phyloP scores from a whole-genome alignment of 2,113 vertebrate genomes.

The Dicerorhinus sumatrensis region DNA sequence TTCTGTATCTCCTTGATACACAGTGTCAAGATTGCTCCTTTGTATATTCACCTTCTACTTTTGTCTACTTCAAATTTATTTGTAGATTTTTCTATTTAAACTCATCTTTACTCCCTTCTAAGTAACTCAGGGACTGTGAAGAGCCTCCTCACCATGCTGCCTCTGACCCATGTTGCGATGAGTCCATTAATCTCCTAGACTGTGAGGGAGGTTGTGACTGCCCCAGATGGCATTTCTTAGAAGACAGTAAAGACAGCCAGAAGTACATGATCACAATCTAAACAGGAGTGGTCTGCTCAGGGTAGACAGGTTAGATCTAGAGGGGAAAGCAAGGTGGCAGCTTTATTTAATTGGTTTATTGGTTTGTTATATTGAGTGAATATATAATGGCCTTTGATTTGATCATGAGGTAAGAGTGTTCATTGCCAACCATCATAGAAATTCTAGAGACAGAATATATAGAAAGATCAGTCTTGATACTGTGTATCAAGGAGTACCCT shows the following conservation, averaged over 20 bases:
- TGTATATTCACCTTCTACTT: not conserved
- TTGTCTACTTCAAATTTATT: constrained; percentile 56
- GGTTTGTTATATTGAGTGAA: constrained; percentile 23
- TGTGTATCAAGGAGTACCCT: not conserved
- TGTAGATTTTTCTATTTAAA: constrained; percentile 57
- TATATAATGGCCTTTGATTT: constrained; percentile 12
- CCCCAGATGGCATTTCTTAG: constrained; percentile 72
- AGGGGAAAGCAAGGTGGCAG: constrained; percentile 32
- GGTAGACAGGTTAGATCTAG: not conserved
- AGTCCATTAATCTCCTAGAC: constrained; percentile 78
- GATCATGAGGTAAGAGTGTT: not conserved
- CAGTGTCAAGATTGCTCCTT: not conserved
- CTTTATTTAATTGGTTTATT: constrained; percentile 17
- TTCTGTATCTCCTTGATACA: not conserved
- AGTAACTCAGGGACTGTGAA: not conserved
- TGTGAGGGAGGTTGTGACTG: constrained; percentile 52
- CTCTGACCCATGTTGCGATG: constrained; percentile 50
- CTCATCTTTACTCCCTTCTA: constrained; percentile 48
- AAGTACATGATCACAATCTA: constrained; percentile 68
- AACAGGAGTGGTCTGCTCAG: not conserved
- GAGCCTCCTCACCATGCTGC: not conserved
- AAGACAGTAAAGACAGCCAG: constrained; percentile 48
- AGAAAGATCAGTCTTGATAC: not conserved
- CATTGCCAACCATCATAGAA: not conserved
- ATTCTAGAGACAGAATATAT: not conserved